Percentiles rank a stretch among this genome's conserved stretches.
phyloP scores from a whole-genome alignment of 2,797 vertebrate genomes.

The Naso thynnoides region DNA sequence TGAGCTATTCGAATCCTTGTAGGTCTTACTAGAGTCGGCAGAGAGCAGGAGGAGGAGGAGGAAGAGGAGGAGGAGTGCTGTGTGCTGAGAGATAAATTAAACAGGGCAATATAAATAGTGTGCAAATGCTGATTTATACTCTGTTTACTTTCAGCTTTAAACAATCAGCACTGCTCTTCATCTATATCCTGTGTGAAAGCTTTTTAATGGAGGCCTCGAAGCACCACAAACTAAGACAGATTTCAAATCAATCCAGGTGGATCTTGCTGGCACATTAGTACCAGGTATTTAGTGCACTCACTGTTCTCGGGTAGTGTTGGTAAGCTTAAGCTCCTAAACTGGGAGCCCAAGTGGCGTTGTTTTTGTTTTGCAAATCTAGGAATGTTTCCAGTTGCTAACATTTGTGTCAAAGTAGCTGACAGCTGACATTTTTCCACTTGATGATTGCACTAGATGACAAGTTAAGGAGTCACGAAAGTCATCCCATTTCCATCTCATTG shows the following conservation, averaged over 20 bases:
- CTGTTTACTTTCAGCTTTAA: constrained; percentile 16
- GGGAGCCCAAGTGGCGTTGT: no score
- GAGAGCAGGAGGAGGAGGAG: constrained; percentile 28
- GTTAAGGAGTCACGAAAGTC: no score
- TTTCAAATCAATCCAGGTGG: neutral
- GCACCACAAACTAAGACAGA: neutral
- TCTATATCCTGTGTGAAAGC: neutral
- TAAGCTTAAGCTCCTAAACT: neutral
- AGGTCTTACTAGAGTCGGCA: neutral
- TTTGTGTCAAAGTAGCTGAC: no score
- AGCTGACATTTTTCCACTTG: no score
- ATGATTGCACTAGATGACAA: no score
- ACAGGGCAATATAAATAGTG: constrained; percentile 37
- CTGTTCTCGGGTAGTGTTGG: no score
- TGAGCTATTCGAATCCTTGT: neutral
- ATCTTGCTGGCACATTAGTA: neutral
- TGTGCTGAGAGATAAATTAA: constrained; percentile 36
- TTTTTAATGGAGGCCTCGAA: no score
- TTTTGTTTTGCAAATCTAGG: no score
- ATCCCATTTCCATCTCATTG: no score
- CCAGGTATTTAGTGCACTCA: no score
- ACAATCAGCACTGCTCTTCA: neutral
- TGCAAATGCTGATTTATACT: neutral
- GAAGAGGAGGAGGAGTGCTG: neutral
- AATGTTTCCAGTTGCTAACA: no score